Conservation (phyloP, 2,888 invertebrate species). For the Fissipunctia ypsillon region DNA sequence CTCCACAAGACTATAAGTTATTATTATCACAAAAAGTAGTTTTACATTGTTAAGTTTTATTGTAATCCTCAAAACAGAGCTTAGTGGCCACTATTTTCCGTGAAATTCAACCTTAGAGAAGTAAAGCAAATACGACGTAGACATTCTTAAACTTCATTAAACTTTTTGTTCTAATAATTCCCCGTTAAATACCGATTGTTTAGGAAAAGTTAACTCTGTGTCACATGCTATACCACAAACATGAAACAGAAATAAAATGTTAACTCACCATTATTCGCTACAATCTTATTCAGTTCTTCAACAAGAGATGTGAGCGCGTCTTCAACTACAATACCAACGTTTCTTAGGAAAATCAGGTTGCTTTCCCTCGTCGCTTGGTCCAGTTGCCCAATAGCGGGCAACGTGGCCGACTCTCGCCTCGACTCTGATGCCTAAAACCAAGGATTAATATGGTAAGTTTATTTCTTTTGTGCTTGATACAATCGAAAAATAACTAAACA, state of each 20-base stretch:
- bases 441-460: neutral
- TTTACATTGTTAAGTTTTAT: no score
- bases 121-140: neutral
- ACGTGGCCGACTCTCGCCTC: slow-evolving; percentile 57
- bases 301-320: slow-evolving; percentile 66
- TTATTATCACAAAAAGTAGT: no score
- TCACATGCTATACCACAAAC: neutral
- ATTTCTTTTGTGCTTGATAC: neutral
- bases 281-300: slow-evolving; percentile 66
- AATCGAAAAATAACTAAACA: neutral
- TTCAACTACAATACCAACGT: slow-evolving; percentile 73
- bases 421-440: slow-evolving; percentile 63
- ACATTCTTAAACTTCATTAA: neutral
- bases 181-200: neutral
- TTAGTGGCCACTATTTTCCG: no score
- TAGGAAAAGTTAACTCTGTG: neutral
- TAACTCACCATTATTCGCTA: slow-evolving; percentile 68
- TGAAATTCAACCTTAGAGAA: neutral
- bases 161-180: neutral
- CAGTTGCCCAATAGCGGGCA: slow-evolving; percentile 64
- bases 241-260: neutral
- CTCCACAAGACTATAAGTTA: no score
- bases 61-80: no score
- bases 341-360: slow-evolving; percentile 74
- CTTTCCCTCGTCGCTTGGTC: slow-evolving; percentile 76